These are phyloP conservation scores for Protobothrops flavoviridis DNA, from an alignment of 2,113 vertebrate species.

Conservation along the genomic window DNA sequence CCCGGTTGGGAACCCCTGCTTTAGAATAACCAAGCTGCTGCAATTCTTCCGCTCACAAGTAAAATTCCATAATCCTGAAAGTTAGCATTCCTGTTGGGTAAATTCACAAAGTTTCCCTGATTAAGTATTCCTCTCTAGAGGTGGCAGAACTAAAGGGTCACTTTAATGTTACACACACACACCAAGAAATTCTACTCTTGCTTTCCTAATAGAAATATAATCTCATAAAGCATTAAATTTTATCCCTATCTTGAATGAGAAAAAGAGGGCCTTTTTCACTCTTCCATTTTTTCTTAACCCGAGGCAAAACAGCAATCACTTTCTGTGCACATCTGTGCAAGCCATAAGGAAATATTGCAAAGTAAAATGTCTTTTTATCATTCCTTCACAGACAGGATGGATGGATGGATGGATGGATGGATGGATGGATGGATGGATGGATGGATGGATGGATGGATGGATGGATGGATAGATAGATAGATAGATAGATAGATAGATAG, in stretches of 20 bases:
- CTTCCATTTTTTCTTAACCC: neutral
- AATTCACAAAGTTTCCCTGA: neutral
- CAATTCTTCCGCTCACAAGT: neutral
- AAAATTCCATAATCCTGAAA: neutral
- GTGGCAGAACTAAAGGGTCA: neutral
- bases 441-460: too few relatives aligned
- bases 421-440: too few relatives aligned
- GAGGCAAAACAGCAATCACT: neutral
- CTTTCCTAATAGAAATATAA: neutral
- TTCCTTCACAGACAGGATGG: neutral
- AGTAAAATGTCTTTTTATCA: neutral
- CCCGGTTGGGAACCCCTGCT: too few relatives aligned
- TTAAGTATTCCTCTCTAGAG: neutral
- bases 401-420: too few relatives aligned
- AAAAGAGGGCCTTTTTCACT: neutral
- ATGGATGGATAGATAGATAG: too few relatives aligned
- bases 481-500: too few relatives aligned
- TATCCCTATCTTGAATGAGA: neutral
- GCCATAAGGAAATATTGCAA: rapidly evolving
- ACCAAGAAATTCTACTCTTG: neutral
- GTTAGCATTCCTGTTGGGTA: neutral
- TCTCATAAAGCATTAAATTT: neutral
- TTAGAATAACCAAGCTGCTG: neutral
- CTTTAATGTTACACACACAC: neutral
- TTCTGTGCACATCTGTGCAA: neutral